Percentiles rank a stretch among this genome's conserved stretches.
These are phyloP conservation scores for Drosophila kanekoi DNA, from an alignment of 2,888 invertebrate species.

Conservation along the genomic window DNA sequence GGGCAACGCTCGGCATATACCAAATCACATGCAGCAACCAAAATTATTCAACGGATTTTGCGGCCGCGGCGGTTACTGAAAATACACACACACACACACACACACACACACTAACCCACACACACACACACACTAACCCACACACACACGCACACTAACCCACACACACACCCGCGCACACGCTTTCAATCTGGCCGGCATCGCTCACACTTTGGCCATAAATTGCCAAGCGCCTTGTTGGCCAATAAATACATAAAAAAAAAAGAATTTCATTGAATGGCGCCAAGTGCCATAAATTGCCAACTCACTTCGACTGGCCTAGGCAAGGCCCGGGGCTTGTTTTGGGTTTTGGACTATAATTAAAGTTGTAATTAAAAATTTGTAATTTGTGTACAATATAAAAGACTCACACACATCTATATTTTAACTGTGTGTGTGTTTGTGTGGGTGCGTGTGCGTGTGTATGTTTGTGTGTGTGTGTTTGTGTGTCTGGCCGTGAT, in stretches of 20 bases:
- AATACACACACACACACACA: conserved; percentile 41
- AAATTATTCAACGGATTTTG: conserved; percentile 77
- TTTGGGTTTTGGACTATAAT: conserved; percentile 46
- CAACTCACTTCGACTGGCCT: conserved; percentile 14
- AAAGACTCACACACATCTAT: conserved; percentile 3
- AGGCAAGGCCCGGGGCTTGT: not conserved
- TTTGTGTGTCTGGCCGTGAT: conserved; percentile 31
- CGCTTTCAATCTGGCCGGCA: not conserved
- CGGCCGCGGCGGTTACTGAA: conserved; percentile 54
- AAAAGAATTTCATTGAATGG: conserved; percentile 44
- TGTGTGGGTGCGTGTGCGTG: not conserved
- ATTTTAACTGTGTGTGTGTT: not conserved
- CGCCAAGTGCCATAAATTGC: conserved; percentile 73
- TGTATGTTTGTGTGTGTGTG: conserved; percentile 3
- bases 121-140: too few species aligned
- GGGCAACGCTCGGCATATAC: conserved; percentile 21
- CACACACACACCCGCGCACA: not conserved
- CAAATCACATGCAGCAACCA: conserved; percentile 72
- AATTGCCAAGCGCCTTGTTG: conserved; percentile 73
- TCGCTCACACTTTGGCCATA: conserved; percentile 59
- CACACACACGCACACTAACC: not conserved
- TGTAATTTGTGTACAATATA: conserved; percentile 39
- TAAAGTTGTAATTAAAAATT: conserved; percentile 58
- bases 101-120: not conserved
- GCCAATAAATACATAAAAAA: conserved; percentile 62